Evolutionary conservation across 1,140 invertebrate species (phyloP).

Genomic region (Tyrophagus putrescentiae): DNA sequence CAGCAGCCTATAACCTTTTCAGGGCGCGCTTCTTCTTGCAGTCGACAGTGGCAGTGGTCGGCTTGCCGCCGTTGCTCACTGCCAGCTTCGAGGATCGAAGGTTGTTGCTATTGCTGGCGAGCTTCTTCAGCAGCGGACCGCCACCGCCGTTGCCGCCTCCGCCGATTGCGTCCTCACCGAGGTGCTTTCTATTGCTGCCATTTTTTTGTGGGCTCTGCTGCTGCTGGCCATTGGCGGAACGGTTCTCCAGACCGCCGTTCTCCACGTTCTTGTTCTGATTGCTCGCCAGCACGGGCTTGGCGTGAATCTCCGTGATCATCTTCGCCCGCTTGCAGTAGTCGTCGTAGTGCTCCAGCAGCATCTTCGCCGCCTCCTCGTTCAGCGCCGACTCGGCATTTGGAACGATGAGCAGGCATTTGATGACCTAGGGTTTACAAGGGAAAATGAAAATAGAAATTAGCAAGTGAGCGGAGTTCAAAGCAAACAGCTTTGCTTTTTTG

Average conservation of each 20-base stretch:
- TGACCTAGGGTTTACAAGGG: too few relatives aligned
- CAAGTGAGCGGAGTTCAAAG: conserved; percentile 20
- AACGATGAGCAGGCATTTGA: conserved; percentile 81
- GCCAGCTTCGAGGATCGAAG: too few relatives aligned
- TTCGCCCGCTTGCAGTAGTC: conserved; percentile 74
- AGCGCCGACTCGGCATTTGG: conserved; percentile 86
- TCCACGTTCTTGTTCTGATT: conserved; percentile 32
- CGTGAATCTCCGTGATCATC: conserved; percentile 90
- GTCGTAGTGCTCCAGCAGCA: conserved; percentile 57
- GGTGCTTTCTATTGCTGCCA: too few relatives aligned
- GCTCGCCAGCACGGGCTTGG: conserved; percentile 36
- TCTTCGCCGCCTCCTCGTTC: conserved; percentile 52
- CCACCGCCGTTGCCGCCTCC: conserved; percentile 42
- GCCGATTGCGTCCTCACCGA: conserved; percentile 35
- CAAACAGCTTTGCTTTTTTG: conserved; percentile 2
- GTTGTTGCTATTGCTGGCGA: background rate
- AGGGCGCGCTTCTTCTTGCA: too few relatives aligned
- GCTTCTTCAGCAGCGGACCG: too few relatives aligned
- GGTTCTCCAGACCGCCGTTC: conserved; percentile 24
- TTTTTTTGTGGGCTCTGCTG: too few relatives aligned
- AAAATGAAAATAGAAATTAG: conserved; percentile 30
- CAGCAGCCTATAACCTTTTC: too few relatives aligned
- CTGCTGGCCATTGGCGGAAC: conserved; percentile 4
- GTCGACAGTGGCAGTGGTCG: too few relatives aligned
- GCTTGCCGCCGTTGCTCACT: too few relatives aligned